Percentiles rank a stretch among this genome's conserved stretches.
Conservation (phyloP, 2,797 vertebrate genomes). For the Halcyon leucocephala region DNA sequence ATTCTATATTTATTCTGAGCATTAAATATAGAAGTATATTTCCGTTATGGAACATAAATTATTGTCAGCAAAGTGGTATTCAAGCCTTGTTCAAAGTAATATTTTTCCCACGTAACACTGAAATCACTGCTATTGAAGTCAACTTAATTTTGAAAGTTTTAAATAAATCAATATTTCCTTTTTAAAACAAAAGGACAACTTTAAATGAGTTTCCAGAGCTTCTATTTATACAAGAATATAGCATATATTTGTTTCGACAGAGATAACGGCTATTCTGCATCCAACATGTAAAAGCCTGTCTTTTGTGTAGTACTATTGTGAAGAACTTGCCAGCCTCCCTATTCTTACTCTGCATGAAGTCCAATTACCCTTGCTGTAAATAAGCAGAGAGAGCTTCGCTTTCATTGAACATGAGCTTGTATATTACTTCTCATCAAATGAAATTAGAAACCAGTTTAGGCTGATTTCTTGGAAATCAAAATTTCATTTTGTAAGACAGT, state of each 20-base stretch:
- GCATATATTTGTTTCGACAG: background rate
- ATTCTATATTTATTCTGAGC: constrained; percentile 14
- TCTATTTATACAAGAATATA: background rate
- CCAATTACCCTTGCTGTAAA: background rate
- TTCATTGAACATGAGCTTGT: background rate
- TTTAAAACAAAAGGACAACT: background rate
- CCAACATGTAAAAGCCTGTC: background rate
- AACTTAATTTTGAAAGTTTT: constrained; percentile 25
- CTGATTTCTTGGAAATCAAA: background rate
- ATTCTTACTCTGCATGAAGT: background rate
- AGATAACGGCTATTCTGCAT: background rate
- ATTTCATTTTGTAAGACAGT: background rate
- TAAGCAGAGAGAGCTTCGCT: background rate
- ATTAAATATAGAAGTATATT: constrained; percentile 30
- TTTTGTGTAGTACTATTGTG: background rate
- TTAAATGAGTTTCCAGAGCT: constrained; percentile 4
- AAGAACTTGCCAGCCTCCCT: background rate
- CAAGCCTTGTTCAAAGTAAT: background rate
- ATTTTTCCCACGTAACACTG: background rate
- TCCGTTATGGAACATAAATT: constrained; percentile 19
- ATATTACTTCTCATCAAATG: background rate
- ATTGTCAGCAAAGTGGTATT: background rate
- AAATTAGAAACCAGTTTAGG: background rate
- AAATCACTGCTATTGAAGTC: constrained; percentile 26
- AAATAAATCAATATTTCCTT: constrained; percentile 9